A percentile compares a stretch with the other conserved stretches of the same genome.
Evolutionary conservation across 37 sponge, comb jelly and placozoan genomes (phyloP).

Genomic region (Theonella swinhoei): DNA sequence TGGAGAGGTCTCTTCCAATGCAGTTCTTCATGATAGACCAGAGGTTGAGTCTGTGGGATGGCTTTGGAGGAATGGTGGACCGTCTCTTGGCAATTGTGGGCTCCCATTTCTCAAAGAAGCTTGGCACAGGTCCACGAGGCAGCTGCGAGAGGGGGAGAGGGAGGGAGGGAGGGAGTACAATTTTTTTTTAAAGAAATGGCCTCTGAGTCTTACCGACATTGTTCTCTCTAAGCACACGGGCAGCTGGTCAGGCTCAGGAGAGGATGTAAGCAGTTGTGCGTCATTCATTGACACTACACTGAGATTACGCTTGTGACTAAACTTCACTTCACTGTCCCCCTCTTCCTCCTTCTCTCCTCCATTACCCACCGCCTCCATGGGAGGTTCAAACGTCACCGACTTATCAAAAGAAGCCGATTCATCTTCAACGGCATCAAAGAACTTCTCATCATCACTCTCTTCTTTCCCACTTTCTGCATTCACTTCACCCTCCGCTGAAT

Average conservation of each 20-base stretch:
- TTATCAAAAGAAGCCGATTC: neutral
- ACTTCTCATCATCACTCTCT: conserved; percentile 77
- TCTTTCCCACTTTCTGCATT: conserved; percentile 31
- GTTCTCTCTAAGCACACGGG: conserved; percentile 21
- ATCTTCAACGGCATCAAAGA: conserved; percentile 85
- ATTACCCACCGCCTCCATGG: neutral
- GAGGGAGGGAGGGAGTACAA: neutral
- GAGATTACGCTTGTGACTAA: conserved; percentile 37
- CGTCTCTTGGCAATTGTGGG: conserved; percentile 59
- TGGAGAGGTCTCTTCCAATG: conserved; percentile 95
- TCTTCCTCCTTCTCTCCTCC: neutral
- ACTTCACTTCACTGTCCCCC: neutral
- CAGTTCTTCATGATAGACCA: conserved; percentile 98
- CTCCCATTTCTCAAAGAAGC: conserved; percentile 18
- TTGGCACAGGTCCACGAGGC: conserved; percentile 23
- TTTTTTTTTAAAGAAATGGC: neutral
- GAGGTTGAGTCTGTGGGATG: conserved; percentile 77
- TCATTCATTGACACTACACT: conserved; percentile 64
- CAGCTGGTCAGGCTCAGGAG: neutral
- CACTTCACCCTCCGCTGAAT: neutral
- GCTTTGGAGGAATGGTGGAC: conserved; percentile 73
- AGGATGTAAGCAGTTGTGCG: neutral
- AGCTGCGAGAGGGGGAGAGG: conserved; percentile 6
- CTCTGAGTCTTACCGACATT: conserved; percentile 21
- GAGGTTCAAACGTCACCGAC: neutral